phyloP scores from a whole-genome alignment of 2,888 invertebrate species.

The Druceiella hillmani region DNA sequence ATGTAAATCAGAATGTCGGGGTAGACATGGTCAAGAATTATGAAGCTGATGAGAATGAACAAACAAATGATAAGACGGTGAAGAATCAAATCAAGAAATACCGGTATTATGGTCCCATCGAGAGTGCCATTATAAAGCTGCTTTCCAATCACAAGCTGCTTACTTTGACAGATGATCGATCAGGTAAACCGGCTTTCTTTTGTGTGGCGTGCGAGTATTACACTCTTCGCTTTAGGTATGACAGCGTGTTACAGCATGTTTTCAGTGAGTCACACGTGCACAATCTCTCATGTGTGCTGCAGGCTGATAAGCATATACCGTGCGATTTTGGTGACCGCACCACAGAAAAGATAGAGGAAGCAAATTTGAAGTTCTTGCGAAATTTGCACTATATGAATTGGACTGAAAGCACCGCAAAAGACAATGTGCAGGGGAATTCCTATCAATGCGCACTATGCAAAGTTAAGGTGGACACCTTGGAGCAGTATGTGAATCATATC shows the following conservation, averaged over 20 bases:
- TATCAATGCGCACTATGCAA: constrained; percentile 36
- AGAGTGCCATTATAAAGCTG: constrained; percentile 36
- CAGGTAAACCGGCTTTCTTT: constrained; percentile 46
- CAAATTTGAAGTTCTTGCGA: constrained; percentile 37
- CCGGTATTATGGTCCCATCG: constrained; percentile 45
- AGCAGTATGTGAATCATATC: constrained; percentile 37
- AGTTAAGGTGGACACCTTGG: constrained; percentile 31
- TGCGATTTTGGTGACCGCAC: constrained; percentile 33
- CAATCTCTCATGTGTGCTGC: constrained; percentile 39
- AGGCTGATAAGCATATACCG: constrained; percentile 38
- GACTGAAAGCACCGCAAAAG: constrained; percentile 32
- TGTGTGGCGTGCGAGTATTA: constrained; percentile 48
- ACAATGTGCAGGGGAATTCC: constrained; percentile 26
- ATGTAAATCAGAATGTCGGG: constrained; percentile 45
- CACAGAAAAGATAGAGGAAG: constrained; percentile 37
- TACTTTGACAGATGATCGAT: constrained; percentile 41
- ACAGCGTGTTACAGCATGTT: constrained; percentile 45
- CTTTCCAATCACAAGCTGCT: constrained; percentile 39
- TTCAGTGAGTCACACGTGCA: constrained; percentile 43
- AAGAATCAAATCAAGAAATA: constrained; percentile 42
- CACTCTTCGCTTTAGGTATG: constrained; percentile 43
- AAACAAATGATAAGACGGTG: constrained; percentile 33
- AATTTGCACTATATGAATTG: constrained; percentile 8
- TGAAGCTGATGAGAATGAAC: constrained; percentile 42
- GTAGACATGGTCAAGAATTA: constrained; percentile 41